A percentile compares a stretch with the other conserved stretches of the same genome.
These are phyloP conservation scores for Polia nebulosa DNA, from an alignment of 2,888 invertebrate species.

Conservation along the genomic window DNA sequence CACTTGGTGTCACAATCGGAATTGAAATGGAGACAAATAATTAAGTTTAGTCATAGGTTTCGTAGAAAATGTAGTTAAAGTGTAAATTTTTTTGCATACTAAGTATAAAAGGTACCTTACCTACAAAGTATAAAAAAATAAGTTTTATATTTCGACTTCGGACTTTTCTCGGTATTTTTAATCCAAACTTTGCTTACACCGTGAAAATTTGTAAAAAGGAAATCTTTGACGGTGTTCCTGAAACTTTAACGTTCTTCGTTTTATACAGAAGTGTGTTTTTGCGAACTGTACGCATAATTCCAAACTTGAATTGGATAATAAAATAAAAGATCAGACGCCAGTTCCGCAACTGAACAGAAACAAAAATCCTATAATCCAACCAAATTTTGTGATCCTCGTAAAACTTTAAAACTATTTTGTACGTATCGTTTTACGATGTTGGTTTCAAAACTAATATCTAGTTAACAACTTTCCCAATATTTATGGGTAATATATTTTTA, in stretches of 20 bases:
- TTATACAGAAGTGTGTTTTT: constrained; percentile 18
- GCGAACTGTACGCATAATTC: constrained; percentile 14
- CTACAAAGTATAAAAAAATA: constrained; percentile 2
- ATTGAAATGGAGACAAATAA: constrained; percentile 19
- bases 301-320: constrained; percentile 13
- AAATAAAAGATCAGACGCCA: constrained; percentile 26
- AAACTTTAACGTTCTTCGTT: constrained; percentile 18
- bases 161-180: constrained; percentile 21
- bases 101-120: too few relatives aligned
- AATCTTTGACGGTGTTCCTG: constrained; percentile 6
- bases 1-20: constrained; percentile 3
- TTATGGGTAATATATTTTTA: background rate
- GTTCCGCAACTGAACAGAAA: constrained; percentile 27
- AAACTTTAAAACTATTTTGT: constrained; percentile 32
- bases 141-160: constrained; percentile 10
- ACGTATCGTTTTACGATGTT: constrained; percentile 31
- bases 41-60: background rate
- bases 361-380: constrained; percentile 11
- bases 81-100: background rate
- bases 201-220: constrained; percentile 9
- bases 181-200: constrained; percentile 20
- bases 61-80: background rate
- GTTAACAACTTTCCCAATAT: constrained; percentile 17
- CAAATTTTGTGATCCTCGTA: constrained; percentile 23
- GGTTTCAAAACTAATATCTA: constrained; percentile 6